phyloP scores from a whole-genome alignment of 2,113 vertebrate genomes.

The Notarius lentiginosus region DNA sequence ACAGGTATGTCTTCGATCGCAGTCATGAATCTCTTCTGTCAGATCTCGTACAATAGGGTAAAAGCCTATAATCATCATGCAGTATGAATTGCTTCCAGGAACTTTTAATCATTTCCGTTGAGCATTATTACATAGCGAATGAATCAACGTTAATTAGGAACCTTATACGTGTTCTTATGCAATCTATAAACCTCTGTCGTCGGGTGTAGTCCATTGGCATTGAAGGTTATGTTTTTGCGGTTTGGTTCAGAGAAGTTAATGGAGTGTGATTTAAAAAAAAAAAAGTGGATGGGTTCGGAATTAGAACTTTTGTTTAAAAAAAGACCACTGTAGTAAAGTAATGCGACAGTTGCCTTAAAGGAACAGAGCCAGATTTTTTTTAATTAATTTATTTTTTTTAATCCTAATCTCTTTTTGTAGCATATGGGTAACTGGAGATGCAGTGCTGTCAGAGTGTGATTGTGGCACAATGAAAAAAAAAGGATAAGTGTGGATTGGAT shows the following conservation, averaged over 20 bases:
- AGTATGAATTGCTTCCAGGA: conserved; percentile 5
- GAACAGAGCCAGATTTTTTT: neutral
- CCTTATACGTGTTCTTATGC: neutral
- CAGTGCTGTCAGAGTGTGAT: too few species aligned
- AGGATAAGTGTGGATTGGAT: too few species aligned
- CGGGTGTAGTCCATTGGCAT: too few species aligned
- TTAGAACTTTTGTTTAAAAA: neutral
- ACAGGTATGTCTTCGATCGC: neutral
- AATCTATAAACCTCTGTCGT: neutral
- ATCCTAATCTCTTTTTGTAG: neutral
- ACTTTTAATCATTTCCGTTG: conserved; percentile 16
- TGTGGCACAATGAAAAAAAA: too few species aligned
- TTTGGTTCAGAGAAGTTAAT: too few species aligned
- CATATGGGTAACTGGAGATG: too few species aligned
- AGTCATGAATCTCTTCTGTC: conserved; percentile 6
- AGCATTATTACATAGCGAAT: neutral
- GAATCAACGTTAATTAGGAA: neutral
- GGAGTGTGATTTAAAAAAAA: neutral
- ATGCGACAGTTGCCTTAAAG: neutral
- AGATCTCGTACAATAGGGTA: neutral
- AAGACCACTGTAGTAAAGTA: neutral
- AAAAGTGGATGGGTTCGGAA: neutral
- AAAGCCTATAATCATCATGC: conserved; percentile 19
- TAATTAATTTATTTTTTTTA: too few species aligned
- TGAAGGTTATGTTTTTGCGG: neutral